These are phyloP conservation scores for Cyclophora albipunctata DNA, from an alignment of 2,888 invertebrate species.

Conservation along the genomic window DNA sequence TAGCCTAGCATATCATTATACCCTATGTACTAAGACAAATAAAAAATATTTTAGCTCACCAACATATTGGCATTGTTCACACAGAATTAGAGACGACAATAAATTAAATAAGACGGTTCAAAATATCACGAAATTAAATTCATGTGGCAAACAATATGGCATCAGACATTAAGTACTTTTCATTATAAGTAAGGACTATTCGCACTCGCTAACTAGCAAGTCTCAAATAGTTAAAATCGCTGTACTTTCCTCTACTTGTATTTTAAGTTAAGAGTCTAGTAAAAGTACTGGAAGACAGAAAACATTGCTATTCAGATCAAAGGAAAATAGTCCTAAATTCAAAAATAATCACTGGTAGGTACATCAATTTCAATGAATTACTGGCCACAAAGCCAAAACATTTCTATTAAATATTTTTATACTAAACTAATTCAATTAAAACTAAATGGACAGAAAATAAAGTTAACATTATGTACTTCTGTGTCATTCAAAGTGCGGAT, in stretches of 20 bases:
- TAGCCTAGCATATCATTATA: constrained; percentile 62
- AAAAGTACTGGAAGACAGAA: constrained; percentile 69
- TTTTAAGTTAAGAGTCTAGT: constrained; percentile 40
- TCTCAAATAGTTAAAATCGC: constrained; percentile 25
- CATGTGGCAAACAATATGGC: constrained; percentile 74
- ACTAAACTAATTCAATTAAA: constrained; percentile 46
- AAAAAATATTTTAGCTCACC: constrained; percentile 17
- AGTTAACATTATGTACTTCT: constrained; percentile 52
- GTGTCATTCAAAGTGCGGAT: constrained; percentile 50
- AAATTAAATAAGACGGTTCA: constrained; percentile 62
- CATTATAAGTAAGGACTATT: constrained; percentile 46
- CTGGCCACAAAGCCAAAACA: constrained; percentile 56
- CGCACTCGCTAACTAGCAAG: constrained; percentile 20
- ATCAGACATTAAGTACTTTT: constrained; percentile 70
- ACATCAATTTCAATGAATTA: constrained; percentile 46
- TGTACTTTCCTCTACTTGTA: constrained; percentile 33
- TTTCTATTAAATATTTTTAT: constrained; percentile 40
- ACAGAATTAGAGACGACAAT: constrained; percentile 53
- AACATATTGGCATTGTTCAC: constrained; percentile 38
- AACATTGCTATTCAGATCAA: constrained; percentile 70
- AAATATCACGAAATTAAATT: constrained; percentile 69
- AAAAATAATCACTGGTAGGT: constrained; percentile 32
- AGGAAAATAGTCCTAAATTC: constrained; percentile 38
- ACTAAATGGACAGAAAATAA: constrained; percentile 65
- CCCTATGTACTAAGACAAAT: constrained; percentile 48